Conservation (phyloP, 2,888 invertebrate genomes). For the Linyphia triangularis region DNA sequence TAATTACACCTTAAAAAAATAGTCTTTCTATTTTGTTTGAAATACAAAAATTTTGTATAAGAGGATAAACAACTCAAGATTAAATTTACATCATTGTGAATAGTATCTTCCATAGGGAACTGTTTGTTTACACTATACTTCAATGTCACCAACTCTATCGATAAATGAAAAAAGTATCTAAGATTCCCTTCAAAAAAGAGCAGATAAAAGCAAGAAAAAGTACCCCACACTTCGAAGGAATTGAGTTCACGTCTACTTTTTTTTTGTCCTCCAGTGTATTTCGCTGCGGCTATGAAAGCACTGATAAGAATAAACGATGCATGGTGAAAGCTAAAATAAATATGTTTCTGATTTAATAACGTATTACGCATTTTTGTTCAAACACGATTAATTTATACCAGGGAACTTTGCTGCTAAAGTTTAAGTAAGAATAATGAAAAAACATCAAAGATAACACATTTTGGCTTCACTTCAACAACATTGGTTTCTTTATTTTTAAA, state of each 20-base stretch:
- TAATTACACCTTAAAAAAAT: too few species aligned
- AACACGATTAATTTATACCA: slow-evolving; percentile 18
- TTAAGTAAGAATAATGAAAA: not conserved
- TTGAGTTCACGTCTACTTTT: not conserved
- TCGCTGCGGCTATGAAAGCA: slow-evolving; percentile 31
- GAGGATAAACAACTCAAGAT: too few species aligned
- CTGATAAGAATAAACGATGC: slow-evolving; percentile 43
- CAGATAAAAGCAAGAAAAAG: not conserved
- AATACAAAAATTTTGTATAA: too few species aligned
- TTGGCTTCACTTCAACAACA: not conserved
- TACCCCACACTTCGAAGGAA: not conserved
- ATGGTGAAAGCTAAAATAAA: slow-evolving; percentile 10
- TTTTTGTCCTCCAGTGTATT: not conserved
- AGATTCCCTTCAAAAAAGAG: not conserved
- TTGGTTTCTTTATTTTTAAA: too few species aligned
- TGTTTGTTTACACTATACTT: not conserved
- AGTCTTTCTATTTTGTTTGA: too few species aligned
- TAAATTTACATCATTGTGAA: not conserved
- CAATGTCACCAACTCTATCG: not conserved
- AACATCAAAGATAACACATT: not conserved
- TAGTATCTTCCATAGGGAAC: not conserved
- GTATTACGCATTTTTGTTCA: not conserved
- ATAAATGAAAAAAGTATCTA: not conserved
- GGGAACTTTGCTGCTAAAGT: not conserved
- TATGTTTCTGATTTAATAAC: slow-evolving; percentile 29